Evolutionary conservation across 1,140 invertebrate genomes (phyloP), one percentile per base, ranked within the genome.

Genomic region (Druon quercuslanigerum): DNA sequence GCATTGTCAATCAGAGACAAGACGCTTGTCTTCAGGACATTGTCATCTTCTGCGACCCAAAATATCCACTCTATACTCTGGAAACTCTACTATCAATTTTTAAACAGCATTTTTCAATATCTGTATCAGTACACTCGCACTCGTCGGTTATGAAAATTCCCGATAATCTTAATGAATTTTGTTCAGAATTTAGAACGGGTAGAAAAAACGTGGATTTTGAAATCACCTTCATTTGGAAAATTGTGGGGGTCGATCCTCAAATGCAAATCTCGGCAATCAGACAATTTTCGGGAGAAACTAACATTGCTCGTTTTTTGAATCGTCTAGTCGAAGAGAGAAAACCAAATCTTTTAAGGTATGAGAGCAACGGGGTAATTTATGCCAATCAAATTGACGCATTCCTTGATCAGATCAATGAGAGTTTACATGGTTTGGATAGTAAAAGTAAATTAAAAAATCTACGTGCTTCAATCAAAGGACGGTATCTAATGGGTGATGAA

Each of bases 141-240:
- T 93, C 92, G 2, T 90, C 90, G 25, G 80, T 91, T 19, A 17
- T 57, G 20, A 60, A 78, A 25, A 71, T 85, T 12, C 76, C 86
- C 16, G 20, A 71, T 1, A 71, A 84, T 14, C 76, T 90, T 17
- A 51, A 11, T 46, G 72, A 82, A 16, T 89, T 91, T 74, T 85
- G 83, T 60, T 71, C 79, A 3, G 74, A 79, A 77, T 77, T 85
- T 71, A 83, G 73, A 14, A 78, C 74, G 33, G 80, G 5, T 11
- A 50, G 51, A 71, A 50, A 60, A 8, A 74, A 73, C 56, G 25
- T 75, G 16, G 84, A 85, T 56, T 73, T 90, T 54, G 66, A 77
- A 5, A 54, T 93, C 6, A 90, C 85, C 33, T 76, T 93, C n/a
- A 91, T 93, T 73, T 93, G 92, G 92, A 92, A 92, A 75, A 74